phyloP scores from a whole-genome alignment of 2,888 invertebrate species.

The Hydriomena furcata region DNA sequence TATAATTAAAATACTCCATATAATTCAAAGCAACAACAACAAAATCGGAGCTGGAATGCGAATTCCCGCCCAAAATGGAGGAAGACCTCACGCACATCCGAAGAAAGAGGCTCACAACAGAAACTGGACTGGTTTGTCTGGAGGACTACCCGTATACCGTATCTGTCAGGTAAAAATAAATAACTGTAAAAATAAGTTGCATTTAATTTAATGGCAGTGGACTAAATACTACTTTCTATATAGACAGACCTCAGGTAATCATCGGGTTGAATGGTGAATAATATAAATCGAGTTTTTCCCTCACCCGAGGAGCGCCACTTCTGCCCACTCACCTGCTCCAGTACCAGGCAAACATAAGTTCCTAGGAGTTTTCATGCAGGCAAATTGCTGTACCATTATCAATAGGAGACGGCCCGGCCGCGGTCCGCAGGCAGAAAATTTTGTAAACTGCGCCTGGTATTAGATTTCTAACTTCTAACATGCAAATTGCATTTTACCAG shows the following conservation, averaged over 20 bases:
- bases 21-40: conserved; percentile 42
- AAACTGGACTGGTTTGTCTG: conserved; percentile 69
- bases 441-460: conserved; percentile 27
- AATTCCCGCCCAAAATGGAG: conserved; percentile 73
- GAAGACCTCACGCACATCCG: conserved; percentile 69
- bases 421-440: neutral
- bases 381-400: conserved; percentile 1
- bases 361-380: neutral
- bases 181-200: no score
- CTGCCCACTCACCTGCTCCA: conserved; percentile 15
- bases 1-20: no score
- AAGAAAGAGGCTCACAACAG: conserved; percentile 70
- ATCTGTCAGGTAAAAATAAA: conserved; percentile 71
- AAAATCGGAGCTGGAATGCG: conserved; percentile 66
- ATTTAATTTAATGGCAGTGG: no score
- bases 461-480: conserved; percentile 29
- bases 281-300: conserved; percentile 10
- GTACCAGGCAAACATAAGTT: conserved; percentile 25
- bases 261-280: no score
- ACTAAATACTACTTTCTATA: no score
- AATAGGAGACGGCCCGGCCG: neutral
- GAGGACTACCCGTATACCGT: conserved; percentile 78
- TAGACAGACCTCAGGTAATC: no score
- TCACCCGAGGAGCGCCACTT: conserved; percentile 20
- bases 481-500: conserved; percentile 28